Evolutionary conservation across 2,888 invertebrate genomes (phyloP), one percentile per base, ranked within the genome.

Genomic region (Synergus itoensis): DNA sequence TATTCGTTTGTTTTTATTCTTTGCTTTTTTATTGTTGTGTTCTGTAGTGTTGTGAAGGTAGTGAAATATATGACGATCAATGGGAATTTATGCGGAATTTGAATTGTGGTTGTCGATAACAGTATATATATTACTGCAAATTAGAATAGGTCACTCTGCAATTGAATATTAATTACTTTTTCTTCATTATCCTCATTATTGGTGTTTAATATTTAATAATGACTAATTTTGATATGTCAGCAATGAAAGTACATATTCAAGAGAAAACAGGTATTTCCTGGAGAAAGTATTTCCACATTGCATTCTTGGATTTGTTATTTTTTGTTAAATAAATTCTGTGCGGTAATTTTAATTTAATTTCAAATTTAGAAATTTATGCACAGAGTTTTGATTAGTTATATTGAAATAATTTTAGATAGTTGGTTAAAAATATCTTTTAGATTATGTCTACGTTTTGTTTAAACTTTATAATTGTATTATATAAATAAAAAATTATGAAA

Each of bases 181-280:
- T 28, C 21, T 14, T 21, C 0, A 62, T 28, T 21, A 62, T 14
- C 14, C 16, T 63, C 63, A 12, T 16, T 63, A 43, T 67, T n/a
- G 9, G 12, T 43, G 5, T 40, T 40, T 40, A 21, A 45, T 12
- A 43, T 45, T 36, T 67, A 14, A 18, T 67, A 14, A 18, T 67
- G 43, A 16, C 18, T 28, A 18, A n/a, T 45, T 45, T 43, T 18
- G n/a, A 43, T 40, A 9, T 21, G 67, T 40, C 57, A 63, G 57
- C 43, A 36, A 43, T 63, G 63, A 76, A 76, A 76, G 63, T 76
- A 28, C 3, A 28, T 28, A 40, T n/a, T 41, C 40, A 18, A n/a
- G 62, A 76, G 62, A 76, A 62, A 63, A 41, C 40, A 16, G 28
- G 28, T 36, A 76, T 76, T 76, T 63, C 76, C 43, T 76, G 63